Base-by-base conservation (phyloP, 2,113 vertebrate species). In the Cyprinodon tularosa region DNA sequence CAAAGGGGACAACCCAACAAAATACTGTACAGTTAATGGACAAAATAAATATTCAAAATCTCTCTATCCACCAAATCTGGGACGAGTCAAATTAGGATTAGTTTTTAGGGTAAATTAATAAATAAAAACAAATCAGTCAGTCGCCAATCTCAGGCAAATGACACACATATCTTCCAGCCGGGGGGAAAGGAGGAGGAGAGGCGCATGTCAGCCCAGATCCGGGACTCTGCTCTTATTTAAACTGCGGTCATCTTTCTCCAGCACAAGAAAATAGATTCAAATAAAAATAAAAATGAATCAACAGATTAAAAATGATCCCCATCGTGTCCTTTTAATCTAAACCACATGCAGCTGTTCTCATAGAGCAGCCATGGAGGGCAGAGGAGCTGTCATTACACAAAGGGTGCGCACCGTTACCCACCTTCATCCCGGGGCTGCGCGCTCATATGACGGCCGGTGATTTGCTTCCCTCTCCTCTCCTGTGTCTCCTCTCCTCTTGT, bases 341-440 rank as follows among this genome's bases (percentile, higher is more conserved):
- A 6, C 10, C 50, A 57, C 50, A n/a, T n/a, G 2, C 0, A 57
- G 50, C 7, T 8, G 17, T 0, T 71, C 22, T 68, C 37, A 60
- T 11, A 4, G 7, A 60, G 62, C 68, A 50, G 71, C 47, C 74
- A 76, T 72, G 71, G 57, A 78, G 77, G 72, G 73, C 79, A 66
- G 53, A 62, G 76, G 76, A 82, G 77, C 77, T 57, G 87, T 12
- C 12, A 15, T 36, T 4, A 67, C 74, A 82, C 83, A 80, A 82
- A 59, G 45, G 59, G 29, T 74, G 11, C 73, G 11, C 74, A 36
- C 80, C 38, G 76, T 72, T 74, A 88, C 91, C 71, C 77, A 92
- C 91, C 92, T 91, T 86, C 83, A 88, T 86, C 85, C 61, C 81
- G 29, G 66, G 74, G 87, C 76, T 12, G 76, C 5, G 82, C 62